Percentiles rank a stretch among this genome's conserved stretches.
Evolutionary conservation across 2,113 vertebrate genomes (phyloP).

Genomic region (Burhinus bistriatus): DNA sequence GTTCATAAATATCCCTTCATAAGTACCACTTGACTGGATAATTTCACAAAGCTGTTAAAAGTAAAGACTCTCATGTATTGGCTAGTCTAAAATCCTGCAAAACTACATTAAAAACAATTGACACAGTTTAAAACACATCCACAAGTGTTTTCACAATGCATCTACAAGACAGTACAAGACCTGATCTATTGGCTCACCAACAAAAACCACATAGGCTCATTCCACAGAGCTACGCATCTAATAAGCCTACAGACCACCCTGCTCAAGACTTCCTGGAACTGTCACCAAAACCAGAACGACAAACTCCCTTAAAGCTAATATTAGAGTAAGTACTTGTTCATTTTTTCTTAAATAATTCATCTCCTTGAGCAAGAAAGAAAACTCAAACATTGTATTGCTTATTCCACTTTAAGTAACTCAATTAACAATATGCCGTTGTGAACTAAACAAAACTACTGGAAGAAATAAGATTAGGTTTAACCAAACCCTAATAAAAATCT

Average conservation of each 20-base stretch:
- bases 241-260: neutral
- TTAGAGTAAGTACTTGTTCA: neutral
- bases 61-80: neutral
- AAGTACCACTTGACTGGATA: neutral
- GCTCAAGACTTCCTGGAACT: neutral
- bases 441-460: neutral
- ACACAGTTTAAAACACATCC: neutral
- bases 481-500: neutral
- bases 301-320: neutral
- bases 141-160: neutral
- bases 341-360: neutral
- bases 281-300: neutral
- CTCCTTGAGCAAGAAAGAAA: neutral
- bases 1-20: neutral
- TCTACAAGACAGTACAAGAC: neutral
- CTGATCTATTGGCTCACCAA: neutral
- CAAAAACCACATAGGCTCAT: neutral
- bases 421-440: neutral
- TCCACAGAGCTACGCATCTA: neutral
- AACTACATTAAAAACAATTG: neutral
- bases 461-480: neutral
- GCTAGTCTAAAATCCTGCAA: neutral
- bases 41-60: neutral
- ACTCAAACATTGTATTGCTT: neutral
- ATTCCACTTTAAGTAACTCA: neutral